Percentiles rank a stretch among this genome's conserved stretches.
phyloP scores from a whole-genome alignment of 1,140 invertebrate species.

The Drosophila equinoxialis region DNA sequence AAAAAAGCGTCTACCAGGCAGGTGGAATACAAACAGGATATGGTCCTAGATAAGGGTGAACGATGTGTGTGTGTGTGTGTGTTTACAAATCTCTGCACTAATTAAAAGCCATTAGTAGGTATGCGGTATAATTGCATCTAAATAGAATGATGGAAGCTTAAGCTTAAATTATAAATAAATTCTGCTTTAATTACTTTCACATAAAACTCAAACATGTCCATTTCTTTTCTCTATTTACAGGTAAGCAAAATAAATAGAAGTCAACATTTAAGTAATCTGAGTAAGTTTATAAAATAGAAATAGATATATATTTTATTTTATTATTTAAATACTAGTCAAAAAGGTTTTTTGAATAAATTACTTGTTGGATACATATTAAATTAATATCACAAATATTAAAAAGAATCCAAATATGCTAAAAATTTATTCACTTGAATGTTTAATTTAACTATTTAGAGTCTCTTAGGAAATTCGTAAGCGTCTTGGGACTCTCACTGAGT shows the following conservation, averaged over 20 bases:
- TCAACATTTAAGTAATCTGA: neutral
- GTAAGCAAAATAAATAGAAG: neutral
- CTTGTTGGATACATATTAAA: too few relatives aligned
- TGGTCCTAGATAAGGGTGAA: conserved; percentile 55
- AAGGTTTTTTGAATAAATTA: too few relatives aligned
- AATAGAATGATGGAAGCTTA: conserved; percentile 32
- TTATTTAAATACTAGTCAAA: too few relatives aligned
- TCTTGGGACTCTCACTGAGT: neutral
- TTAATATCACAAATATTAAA: too few relatives aligned
- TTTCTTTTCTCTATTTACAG: conserved; percentile 31
- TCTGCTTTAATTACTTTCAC: conserved; percentile 20
- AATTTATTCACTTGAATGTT: neutral
- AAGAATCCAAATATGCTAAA: neutral
- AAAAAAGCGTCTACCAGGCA: conserved; percentile 20
- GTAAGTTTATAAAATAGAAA: neutral
- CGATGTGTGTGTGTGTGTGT: conserved; percentile 31
- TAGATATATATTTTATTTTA: too few relatives aligned
- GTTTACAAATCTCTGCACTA: conserved; percentile 74
- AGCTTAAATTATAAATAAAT: conserved; percentile 22
- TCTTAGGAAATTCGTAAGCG: neutral
- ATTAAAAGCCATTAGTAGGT: conserved; percentile 75
- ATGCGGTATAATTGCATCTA: conserved; percentile 66
- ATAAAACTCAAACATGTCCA: neutral
- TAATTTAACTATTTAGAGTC: neutral
- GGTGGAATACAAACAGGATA: conserved; percentile 29